These are phyloP conservation scores for Spatula versicolor DNA, from an alignment of 2,797 vertebrate species.

Conservation along the genomic window DNA sequence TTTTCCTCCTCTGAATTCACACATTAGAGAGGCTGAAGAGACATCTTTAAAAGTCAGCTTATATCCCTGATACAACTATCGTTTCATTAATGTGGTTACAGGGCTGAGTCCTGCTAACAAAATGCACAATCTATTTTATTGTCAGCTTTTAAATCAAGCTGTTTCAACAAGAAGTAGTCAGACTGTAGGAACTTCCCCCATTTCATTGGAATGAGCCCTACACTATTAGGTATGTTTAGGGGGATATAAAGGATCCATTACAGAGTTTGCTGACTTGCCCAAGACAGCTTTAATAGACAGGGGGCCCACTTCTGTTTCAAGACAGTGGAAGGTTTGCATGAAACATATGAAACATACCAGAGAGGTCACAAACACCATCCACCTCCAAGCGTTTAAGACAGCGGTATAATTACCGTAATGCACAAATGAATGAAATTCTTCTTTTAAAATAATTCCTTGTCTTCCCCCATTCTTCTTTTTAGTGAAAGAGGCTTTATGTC, in stretches of 20 bases:
- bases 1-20: not conserved
- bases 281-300: not conserved
- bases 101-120: not conserved
- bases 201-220: not conserved
- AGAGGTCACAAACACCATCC: not conserved
- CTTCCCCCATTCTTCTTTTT: not conserved
- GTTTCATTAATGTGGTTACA: not conserved
- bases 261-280: not conserved
- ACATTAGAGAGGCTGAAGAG: not conserved
- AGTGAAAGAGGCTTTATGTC: not conserved
- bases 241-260: not conserved
- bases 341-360: not conserved
- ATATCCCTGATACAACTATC: fast-evolving
- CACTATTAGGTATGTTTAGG: not conserved
- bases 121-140: not conserved
- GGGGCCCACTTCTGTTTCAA: not conserved
- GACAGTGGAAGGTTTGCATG: not conserved
- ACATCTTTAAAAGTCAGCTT: not conserved
- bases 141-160: not conserved
- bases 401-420: not conserved
- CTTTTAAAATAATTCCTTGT: not conserved
- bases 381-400: not conserved
- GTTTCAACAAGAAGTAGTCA: not conserved
- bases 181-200: not conserved
- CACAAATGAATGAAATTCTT: not conserved